Evolutionary conservation across 2,888 invertebrate species (phyloP).

Genomic region (Apotomis betuletana): DNA sequence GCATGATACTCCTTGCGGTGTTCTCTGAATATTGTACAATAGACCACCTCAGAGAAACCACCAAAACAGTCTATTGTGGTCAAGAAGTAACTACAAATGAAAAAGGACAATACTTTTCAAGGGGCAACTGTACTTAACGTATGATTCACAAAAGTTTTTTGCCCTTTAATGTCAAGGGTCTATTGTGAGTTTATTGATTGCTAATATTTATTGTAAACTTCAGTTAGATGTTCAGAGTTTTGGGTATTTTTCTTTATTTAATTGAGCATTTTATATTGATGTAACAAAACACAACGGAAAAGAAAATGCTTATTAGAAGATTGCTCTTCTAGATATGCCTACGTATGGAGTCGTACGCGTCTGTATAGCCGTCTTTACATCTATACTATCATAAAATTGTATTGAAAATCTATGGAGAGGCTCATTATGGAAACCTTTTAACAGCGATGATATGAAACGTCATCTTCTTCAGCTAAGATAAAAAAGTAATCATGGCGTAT

Average conservation of each 20-base stretch:
- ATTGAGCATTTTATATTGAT: background rate
- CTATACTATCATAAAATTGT: no score
- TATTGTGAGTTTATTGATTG: slow-evolving; percentile 28
- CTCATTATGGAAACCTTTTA: no score
- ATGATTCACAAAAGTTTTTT: slow-evolving; percentile 7
- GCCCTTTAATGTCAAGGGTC: slow-evolving; percentile 20
- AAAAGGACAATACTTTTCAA: slow-evolving; percentile 29
- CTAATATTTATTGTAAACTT: slow-evolving; percentile 3
- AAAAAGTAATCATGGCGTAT: no score
- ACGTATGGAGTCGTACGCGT: no score
- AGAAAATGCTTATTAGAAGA: background rate
- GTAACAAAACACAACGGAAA: background rate
- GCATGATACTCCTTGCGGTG: slow-evolving; percentile 42
- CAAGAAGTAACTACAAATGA: slow-evolving; percentile 17
- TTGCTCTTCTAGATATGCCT: no score
- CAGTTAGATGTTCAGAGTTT: background rate
- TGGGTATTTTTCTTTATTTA: background rate
- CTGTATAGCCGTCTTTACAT: no score
- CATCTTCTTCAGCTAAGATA: no score
- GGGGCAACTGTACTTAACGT: slow-evolving; percentile 38
- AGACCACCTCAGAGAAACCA: slow-evolving; percentile 64
- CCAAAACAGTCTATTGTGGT: slow-evolving; percentile 44
- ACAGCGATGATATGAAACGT: no score
- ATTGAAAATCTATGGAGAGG: no score
- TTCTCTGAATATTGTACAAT: slow-evolving; percentile 51